Percentiles rank a stretch among this genome's conserved stretches.
These are phyloP conservation scores for Asarcornis scutulata DNA, from an alignment of 2,113 vertebrate species.

Conservation along the genomic window DNA sequence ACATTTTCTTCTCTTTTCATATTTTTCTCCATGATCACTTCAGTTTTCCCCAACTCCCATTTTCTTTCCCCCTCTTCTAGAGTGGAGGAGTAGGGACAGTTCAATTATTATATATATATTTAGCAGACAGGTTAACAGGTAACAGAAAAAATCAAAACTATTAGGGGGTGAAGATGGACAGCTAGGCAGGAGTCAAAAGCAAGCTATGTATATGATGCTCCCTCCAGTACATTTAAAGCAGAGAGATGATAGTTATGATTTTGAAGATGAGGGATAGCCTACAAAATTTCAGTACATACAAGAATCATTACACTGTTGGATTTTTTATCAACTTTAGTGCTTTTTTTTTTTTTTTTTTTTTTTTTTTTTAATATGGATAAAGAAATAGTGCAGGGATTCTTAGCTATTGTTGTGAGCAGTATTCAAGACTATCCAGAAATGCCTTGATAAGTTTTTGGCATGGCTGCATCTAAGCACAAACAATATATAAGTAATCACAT, in stretches of 20 bases:
- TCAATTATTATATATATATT: neutral
- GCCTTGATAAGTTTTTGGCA: neutral
- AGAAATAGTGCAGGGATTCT: neutral
- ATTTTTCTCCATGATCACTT: neutral
- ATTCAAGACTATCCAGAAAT: neutral
- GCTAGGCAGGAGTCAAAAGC: neutral
- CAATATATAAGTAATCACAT: neutral
- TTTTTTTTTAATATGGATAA: neutral
- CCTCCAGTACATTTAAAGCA: neutral
- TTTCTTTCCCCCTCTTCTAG: neutral
- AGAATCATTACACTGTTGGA: neutral
- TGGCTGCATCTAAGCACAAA: neutral
- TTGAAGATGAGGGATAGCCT: neutral
- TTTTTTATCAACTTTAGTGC: neutral
- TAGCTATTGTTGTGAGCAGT: neutral
- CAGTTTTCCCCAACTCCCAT: neutral
- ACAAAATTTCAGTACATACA: neutral
- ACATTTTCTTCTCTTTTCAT: neutral
- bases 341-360: neutral
- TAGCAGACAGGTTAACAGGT: neutral
- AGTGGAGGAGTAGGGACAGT: fast-evolving
- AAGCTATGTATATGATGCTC: neutral
- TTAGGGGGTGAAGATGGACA: neutral
- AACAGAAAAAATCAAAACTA: neutral
- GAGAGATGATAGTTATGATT: neutral